Base-by-base conservation (phyloP, 1,140 invertebrate species). In the Hyles euphorbiae region DNA sequence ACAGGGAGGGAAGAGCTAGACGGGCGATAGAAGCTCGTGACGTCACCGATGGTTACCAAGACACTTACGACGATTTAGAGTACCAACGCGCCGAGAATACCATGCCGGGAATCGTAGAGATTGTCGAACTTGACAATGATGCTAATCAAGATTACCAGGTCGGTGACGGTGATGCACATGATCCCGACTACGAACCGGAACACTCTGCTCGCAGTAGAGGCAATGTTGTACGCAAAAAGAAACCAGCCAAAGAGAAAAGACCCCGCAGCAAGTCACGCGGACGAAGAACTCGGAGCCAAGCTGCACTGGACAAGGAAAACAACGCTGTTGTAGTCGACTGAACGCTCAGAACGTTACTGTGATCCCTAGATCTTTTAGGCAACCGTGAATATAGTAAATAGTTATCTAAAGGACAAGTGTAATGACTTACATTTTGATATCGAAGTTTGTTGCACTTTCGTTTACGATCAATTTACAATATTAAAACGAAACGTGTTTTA, bases 201-300 rank as follows among this genome's bases (percentile, higher is more conserved):
- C 52, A 76, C 0, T 71, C 85, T 3, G 78, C 83, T 1, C 72
- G 85, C 5, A 83, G 79, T 67, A 72, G 83, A 3, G 81, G 81
- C 48, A 81, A 84, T 60, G 78, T 87, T 10, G 62, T 80, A 5
- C 56, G 80, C 5, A 87, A 88, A 69, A 74, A 80, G 40, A 86
- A 83, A 68, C 70, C 64, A 3, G 70, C 61, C 4, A 83, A 84
- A 65, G 83, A 87, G 44, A 86, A 82, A 54, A 66, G 67, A 59
- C 65, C 83, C 10, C 67, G 86, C 0, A 87, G 83, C 59, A 75
- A 68, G 53, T 87, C 83, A 5, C 68, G 82, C 52, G 83, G 85
- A 9, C 79, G 83, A 7, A 66, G 71, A 8, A 88, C 85, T 10
- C 75, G 85, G 51, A 85, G 82, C 58, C 81, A 88, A 61, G 51